A percentile compares a stretch with the other conserved stretches of the same genome.
These are phyloP conservation scores for Tachystola acroxantha DNA, from an alignment of 2,888 invertebrate genomes.

Conservation along the genomic window DNA sequence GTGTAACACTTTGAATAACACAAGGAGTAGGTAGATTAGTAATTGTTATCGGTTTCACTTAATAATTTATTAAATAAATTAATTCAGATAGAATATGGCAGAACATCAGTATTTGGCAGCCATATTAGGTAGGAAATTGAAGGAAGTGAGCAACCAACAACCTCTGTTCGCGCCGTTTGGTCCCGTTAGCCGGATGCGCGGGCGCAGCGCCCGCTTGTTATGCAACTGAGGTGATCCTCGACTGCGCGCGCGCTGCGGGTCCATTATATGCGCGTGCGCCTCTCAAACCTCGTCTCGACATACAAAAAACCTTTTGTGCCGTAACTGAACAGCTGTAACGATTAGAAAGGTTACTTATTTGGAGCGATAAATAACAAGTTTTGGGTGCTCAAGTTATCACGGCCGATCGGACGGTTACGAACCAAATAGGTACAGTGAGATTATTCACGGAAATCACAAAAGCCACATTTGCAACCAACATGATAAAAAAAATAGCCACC, in stretches of 20 bases:
- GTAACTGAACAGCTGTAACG: slow-evolving; percentile 17
- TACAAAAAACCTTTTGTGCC: slow-evolving; percentile 24
- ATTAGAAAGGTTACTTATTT: slow-evolving; percentile 23
- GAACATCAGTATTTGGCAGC: slow-evolving; percentile 16
- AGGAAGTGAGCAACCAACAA: background rate
- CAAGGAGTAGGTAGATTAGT: too few relatives aligned
- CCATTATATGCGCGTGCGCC: slow-evolving; percentile 16
- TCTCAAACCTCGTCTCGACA: slow-evolving; percentile 17
- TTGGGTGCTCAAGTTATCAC: background rate
- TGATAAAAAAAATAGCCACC: too few relatives aligned
- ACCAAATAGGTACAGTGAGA: too few relatives aligned
- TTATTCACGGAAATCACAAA: too few relatives aligned
- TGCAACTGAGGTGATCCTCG: slow-evolving; percentile 61
- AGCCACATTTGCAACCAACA: too few relatives aligned
- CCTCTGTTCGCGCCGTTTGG: slow-evolving; percentile 10
- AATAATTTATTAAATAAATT: slow-evolving; percentile 32
- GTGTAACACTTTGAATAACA: too few relatives aligned
- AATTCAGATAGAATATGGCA: slow-evolving; percentile 42
- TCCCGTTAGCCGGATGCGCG: slow-evolving; percentile 67
- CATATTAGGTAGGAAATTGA: too few relatives aligned
- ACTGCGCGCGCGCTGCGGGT: slow-evolving; percentile 19
- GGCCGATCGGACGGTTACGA: too few relatives aligned
- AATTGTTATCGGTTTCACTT: too few relatives aligned
- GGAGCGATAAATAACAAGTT: slow-evolving; percentile 11
- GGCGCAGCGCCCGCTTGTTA: slow-evolving; percentile 58